These are phyloP conservation scores for Hymenochirus boettgeri DNA, from an alignment of 2,113 vertebrate genomes.

Conservation along the genomic window DNA sequence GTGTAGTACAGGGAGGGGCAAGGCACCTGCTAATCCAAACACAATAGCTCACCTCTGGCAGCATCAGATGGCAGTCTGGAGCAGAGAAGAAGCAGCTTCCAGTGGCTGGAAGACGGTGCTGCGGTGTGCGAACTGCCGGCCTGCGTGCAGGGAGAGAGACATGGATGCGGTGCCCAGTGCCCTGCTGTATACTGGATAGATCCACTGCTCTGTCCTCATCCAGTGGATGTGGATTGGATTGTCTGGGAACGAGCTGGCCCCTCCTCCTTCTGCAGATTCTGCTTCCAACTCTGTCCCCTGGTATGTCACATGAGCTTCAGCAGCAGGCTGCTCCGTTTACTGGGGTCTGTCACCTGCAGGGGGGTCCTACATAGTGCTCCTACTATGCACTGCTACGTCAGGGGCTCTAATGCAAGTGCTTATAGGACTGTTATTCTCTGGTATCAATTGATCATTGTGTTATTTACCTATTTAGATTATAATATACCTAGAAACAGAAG, in stretches of 20 bases:
- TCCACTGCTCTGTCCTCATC: constrained; percentile 6
- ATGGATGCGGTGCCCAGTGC: constrained; percentile 32
- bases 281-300: constrained; percentile 32
- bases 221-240: constrained; percentile 27
- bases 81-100: not conserved
- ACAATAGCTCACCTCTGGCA: constrained; percentile 28
- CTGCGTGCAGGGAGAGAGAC: constrained; percentile 19
- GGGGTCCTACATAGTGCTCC: not conserved
- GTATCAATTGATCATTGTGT: no score
- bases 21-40: not conserved
- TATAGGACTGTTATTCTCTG: no score
- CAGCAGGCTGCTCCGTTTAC: constrained; percentile 15
- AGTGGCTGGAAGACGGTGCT: not conserved
- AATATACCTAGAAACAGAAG: no score
- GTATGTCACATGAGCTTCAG: constrained; percentile 32
- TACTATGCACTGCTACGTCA: no score
- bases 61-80: constrained; percentile 16
- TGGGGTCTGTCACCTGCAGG: constrained; percentile 30
- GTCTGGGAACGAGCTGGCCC: constrained; percentile 32
- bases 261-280: constrained; percentile 32
- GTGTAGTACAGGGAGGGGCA: not conserved
- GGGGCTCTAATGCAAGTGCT: no score
- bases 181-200: constrained; percentile 4
- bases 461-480: no score
- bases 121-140: constrained; percentile 5